Base-by-base conservation (phyloP, 2,797 vertebrate genomes). In the Taeniopygia guttata region DNA sequence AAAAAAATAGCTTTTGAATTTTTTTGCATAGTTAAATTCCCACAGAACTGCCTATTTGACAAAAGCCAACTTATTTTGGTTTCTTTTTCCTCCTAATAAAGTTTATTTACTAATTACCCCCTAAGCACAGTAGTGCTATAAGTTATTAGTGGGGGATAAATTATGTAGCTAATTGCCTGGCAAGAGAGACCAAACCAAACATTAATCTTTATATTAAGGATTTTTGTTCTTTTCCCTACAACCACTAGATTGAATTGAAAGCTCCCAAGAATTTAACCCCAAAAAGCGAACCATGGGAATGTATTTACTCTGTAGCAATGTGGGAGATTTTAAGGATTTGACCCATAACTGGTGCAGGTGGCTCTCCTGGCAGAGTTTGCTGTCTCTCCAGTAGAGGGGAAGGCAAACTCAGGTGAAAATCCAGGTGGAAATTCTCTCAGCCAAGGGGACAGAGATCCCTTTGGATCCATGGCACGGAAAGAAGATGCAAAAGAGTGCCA, bases 121-220 rank as follows among this genome's bases (percentile, higher is more conserved):
- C 85, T 78, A 88, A 91, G 58, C 69, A 69, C 40, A 79, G 59
- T 87, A 84, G 55, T 74, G 67, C 84, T 76, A 20, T n/a, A 87
- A 66, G 45, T 84, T 96, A 84, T 67, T 93, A 93, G 67, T 63
- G 67, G 27, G 32, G 64, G 63, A 93, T 73, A 89, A 95, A 90
- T 93, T 79, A 93, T 2, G 34, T 5, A 79, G 75, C 48, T 94
- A 87, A 93, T 79, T 91, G 81, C 67, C 81, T 84, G 84, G 81
- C 78, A 94, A 87, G 13, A 58, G 40, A 87, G 55, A 93, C n/a
- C 34, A 90, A 90, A 92, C 21, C 60, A 56, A 91, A 78, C 51
- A 48, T 42, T 59, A 66, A 69, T n/a, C 67, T 89, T 73, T 25
- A 38, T 14, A 63, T 34, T 16, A 69, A 73, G 32, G 62, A 79